Conservation (phyloP, 2,888 invertebrate genomes). For the Quadroppia sp. region DNA sequence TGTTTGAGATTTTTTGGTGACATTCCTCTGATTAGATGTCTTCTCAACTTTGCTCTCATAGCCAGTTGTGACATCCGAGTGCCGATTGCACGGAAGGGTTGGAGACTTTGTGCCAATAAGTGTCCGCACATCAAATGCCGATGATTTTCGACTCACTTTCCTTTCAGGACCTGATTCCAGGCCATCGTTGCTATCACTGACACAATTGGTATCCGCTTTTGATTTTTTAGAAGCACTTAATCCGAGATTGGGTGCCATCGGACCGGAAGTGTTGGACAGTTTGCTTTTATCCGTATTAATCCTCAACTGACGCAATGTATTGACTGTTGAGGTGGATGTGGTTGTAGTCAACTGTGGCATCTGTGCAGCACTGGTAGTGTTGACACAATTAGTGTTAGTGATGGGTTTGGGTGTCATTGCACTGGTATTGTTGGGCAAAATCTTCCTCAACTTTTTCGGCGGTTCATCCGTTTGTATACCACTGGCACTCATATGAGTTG, state of each 20-base stretch:
- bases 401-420: slow-evolving; percentile 8
- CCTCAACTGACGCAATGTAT: neutral
- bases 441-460: slow-evolving; percentile 23
- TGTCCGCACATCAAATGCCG: slow-evolving; percentile 18
- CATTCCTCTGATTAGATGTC: neutral
- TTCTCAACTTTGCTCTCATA: neutral
- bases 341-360: neutral
- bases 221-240: neutral
- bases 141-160: neutral
- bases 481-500: neutral
- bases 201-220: neutral
- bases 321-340: neutral
- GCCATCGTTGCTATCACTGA: neutral
- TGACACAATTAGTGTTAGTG: neutral
- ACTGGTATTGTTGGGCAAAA: slow-evolving; percentile 16
- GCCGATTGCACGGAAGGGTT: neutral
- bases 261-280: neutral
- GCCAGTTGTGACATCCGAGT: neutral
- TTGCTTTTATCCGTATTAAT: slow-evolving; percentile 19
- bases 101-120: slow-evolving; percentile 12
- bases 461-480: slow-evolving; percentile 24
- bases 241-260: neutral
- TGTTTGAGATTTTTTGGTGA: neutral
- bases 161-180: neutral
- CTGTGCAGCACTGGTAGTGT: neutral